Base-by-base conservation (phyloP, 2,888 invertebrate genomes). In the Cerastoderma edule region DNA sequence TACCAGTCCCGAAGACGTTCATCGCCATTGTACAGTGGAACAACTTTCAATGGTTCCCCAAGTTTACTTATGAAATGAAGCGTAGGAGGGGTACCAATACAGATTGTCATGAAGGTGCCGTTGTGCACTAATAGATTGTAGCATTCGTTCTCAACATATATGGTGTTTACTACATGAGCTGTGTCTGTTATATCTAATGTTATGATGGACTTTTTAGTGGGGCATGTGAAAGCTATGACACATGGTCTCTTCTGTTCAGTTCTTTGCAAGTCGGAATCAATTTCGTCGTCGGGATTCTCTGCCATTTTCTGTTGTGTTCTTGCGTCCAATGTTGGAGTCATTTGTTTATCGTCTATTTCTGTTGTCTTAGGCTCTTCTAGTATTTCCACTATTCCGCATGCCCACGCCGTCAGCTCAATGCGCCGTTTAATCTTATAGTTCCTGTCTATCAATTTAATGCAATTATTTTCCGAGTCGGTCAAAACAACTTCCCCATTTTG, bases 331-430 rank as follows among this genome's bases (percentile, higher is more conserved):
- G n/a, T n/a, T n/a, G n/a, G n/a, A n/a, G n/a, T n/a, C n/a, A n/a
- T n/a, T n/a, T n/a, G n/a, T n/a, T n/a, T n/a, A n/a, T n/a, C n/a
- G n/a, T n/a, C n/a, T n/a, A n/a, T n/a, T n/a, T n/a, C n/a, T n/a
- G n/a, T n/a, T n/a, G n/a, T n/a, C n/a, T n/a, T n/a, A n/a, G n/a
- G n/a, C n/a, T n/a, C n/a, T n/a, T n/a, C n/a, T n/a, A n/a, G 33
- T 32, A 57, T 30, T 57, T 57, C 28, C 19, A n/a, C 57, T 32
- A 57, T 32, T 16, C 57, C 57, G 33, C 57, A 57, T 57, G 57
- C 33, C 57, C 57, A 57, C 8, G 32, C 8, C 30, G 5, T 16
- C 4, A 57, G 33, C 33, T 57, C 8, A 32, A 57, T 19, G 1
- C 57, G 24, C 0, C 57, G 57, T 22, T 28, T 30, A 32, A 57